Conservation (phyloP, 2,888 invertebrate species). For the Hydropsyche betteni region DNA sequence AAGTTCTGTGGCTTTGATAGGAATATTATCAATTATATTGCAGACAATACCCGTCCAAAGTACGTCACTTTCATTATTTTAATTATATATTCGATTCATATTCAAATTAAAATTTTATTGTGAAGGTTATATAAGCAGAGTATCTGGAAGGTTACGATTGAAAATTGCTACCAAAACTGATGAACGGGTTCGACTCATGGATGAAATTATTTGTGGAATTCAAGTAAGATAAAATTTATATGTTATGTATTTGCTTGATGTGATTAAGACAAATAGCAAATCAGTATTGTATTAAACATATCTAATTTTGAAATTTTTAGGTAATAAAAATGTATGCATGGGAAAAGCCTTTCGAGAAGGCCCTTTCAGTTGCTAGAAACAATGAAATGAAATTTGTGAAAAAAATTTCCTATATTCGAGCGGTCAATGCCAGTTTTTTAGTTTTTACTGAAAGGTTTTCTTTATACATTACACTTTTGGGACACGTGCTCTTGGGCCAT, state of each 20-base stretch:
- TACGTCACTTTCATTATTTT: constrained; percentile 56
- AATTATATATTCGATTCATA: constrained; percentile 51
- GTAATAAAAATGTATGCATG: constrained; percentile 96
- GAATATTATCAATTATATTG: constrained; percentile 61
- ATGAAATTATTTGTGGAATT: constrained; percentile 88
- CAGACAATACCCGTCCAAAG: constrained; percentile 68
- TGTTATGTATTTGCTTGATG: constrained; percentile 18
- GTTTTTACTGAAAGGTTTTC: constrained; percentile 78
- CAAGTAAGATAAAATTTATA: constrained; percentile 64
- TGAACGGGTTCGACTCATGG: constrained; percentile 83
- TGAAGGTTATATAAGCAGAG: constrained; percentile 64
- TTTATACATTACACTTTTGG: constrained; percentile 72
- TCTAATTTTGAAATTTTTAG: constrained; percentile 55
- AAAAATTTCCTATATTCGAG: constrained; percentile 71
- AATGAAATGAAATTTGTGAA: constrained; percentile 67
- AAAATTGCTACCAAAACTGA: constrained; percentile 82
- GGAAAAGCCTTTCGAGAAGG: constrained; percentile 83
- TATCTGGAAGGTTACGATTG: constrained; percentile 62
- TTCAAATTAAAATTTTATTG: neutral
- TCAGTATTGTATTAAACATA: neutral
- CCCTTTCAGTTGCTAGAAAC: constrained; percentile 70
- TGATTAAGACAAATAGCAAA: constrained; percentile 33
- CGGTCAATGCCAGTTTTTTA: constrained; percentile 74
- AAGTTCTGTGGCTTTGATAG: constrained; percentile 60
- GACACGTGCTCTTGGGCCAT: constrained; percentile 63